Conservation (phyloP, 2,888 invertebrate genomes). For the Chymomyza amoena region DNA sequence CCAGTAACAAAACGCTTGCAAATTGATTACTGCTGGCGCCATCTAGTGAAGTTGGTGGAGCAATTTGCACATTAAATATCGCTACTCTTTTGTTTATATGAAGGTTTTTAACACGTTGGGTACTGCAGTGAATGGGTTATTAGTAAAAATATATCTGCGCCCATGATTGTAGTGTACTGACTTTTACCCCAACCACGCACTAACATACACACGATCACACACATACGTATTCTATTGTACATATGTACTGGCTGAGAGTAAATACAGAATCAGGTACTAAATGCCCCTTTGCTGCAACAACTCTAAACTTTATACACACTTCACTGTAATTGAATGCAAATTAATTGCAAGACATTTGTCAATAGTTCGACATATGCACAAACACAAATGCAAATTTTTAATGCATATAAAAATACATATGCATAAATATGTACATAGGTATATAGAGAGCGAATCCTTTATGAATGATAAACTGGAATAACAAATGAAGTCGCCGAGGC, state of each 20-base stretch:
- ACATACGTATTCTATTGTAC: not conserved
- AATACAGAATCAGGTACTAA: slow-evolving; percentile 12
- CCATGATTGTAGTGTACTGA: too few species aligned
- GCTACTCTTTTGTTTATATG: too few species aligned
- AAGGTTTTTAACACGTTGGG: too few species aligned
- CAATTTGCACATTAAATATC: too few species aligned
- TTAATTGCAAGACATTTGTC: slow-evolving; percentile 48
- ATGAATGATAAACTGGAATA: not conserved
- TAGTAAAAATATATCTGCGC: too few species aligned
- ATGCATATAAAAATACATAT: not conserved
- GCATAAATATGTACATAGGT: not conserved
- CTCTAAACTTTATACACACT: slow-evolving; percentile 11
- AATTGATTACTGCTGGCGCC: too few species aligned
- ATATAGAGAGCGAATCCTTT: not conserved
- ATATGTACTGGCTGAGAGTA: not conserved
- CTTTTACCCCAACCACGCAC: too few species aligned
- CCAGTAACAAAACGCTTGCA: too few species aligned
- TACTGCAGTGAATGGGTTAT: too few species aligned
- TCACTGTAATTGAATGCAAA: slow-evolving; percentile 47
- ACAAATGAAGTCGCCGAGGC: slow-evolving; percentile 59
- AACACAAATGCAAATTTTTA: not conserved
- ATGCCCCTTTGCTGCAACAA: slow-evolving; percentile 22
- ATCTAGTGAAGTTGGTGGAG: too few species aligned
- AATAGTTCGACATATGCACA: slow-evolving; percentile 11
- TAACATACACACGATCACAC: not conserved